These are phyloP conservation scores for Cichlasoma orientale DNA, from an alignment of 2,797 vertebrate species.

Conservation along the genomic window DNA sequence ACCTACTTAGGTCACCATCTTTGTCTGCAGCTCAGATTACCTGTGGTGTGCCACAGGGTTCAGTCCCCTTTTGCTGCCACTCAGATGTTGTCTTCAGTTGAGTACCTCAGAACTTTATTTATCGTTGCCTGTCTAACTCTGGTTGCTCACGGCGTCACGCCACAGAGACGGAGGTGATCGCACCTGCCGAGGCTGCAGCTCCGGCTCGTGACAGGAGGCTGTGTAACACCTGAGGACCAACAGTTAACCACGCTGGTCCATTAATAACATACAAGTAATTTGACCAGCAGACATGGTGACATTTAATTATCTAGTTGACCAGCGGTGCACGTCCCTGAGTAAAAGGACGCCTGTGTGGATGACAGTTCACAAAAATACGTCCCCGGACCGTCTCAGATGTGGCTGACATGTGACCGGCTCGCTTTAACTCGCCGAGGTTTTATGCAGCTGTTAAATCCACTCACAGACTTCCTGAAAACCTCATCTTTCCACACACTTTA, in stretches of 20 bases:
- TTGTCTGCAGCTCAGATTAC: neutral
- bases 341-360: no score
- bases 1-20: neutral
- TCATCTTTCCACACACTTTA: neutral
- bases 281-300: fast-evolving
- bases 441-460: neutral
- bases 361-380: neutral
- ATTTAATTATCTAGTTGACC: neutral
- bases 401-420: neutral
- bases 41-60: no score
- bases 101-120: no score
- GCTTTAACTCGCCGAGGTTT: neutral
- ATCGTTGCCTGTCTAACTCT: no score
- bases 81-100: neutral
- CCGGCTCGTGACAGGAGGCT: no score
- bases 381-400: fast-evolving
- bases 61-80: no score
- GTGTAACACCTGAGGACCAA: neutral
- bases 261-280: neutral
- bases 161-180: neutral
- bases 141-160: neutral
- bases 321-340: neutral
- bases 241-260: neutral
- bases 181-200: neutral
- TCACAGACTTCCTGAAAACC: fast-evolving